Evolutionary conservation across 2,888 invertebrate species (phyloP), one percentile per base, ranked within the genome.

Genomic region (Drosophila trichaetosa): DNA sequence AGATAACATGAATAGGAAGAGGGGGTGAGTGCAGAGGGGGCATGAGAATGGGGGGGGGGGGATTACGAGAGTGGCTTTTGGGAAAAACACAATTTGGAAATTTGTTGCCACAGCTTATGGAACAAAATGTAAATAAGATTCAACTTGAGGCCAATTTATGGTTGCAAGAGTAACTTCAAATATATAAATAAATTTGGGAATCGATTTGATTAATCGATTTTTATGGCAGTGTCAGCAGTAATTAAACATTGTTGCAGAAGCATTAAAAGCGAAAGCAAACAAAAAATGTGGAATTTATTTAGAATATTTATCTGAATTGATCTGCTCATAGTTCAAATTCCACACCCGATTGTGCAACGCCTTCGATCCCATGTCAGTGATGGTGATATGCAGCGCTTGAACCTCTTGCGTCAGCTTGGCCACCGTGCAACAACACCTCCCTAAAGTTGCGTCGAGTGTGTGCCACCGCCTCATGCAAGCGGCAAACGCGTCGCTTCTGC

Each of bases 401-500:
- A 97, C 95, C 87, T 97, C 97, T 0, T 94, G 94, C 0, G 95
- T 95, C 1, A 97, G 94, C 86, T 95, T 95, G 13, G 0, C 96
- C 95, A 33, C 94, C 95, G 69, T 94, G 95, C 53, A 96, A 95
- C 53, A 96, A 95, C 18, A 96, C 95, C 40, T 96, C 95, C 0
- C 94, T 93, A 64, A 96, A 95, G 90, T 95, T 95, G 21, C 94
- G 93, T 61, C 95, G 95, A 24, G 97, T 92, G 4, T 93, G 93
- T 66, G 95, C 96, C 2, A 97, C 95, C 0, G 94, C 92, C 90
- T 97, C 97, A 57, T 96, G 95, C 83, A 97, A 94, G 93, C 96
- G 96, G 79, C 96, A 96, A 7, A 97, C 94, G 79, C 95, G 94
- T 11, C 96, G 94, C 87, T 97, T 97, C 86, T 97, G 97, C 82